phyloP scores from a whole-genome alignment of 2,797 vertebrate genomes.

The Sebastes diaconus region DNA sequence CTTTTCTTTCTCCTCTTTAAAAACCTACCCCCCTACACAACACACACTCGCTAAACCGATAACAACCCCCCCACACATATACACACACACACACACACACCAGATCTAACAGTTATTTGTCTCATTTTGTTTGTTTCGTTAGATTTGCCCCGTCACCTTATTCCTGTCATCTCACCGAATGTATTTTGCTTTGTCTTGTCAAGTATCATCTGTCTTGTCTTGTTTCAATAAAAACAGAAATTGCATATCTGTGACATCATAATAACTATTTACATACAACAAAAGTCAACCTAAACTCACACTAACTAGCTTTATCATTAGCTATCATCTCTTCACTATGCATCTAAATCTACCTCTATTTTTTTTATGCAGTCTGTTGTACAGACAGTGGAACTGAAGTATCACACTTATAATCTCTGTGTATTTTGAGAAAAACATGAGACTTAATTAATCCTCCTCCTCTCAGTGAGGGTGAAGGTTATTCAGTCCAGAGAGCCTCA shows the following conservation, averaged over 20 bases:
- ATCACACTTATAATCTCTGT: background rate
- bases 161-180: no score
- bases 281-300: no score
- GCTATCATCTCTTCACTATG: background rate
- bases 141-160: accelerated
- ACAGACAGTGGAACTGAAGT: background rate
- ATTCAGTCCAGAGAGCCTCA: background rate
- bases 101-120: no score
- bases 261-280: background rate
- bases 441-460: background rate
- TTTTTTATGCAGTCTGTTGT: background rate
- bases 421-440: background rate
- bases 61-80: no score
- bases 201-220: no score
- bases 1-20: no score
- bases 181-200: no score
- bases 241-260: background rate
- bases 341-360: background rate
- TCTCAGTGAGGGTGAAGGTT: background rate
- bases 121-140: no score
- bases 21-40: no score
- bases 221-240: no score
- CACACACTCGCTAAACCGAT: no score
- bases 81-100: no score
- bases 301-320: background rate